phyloP scores from a whole-genome alignment of 2,113 vertebrate genomes.

The Siniperca knerii region DNA sequence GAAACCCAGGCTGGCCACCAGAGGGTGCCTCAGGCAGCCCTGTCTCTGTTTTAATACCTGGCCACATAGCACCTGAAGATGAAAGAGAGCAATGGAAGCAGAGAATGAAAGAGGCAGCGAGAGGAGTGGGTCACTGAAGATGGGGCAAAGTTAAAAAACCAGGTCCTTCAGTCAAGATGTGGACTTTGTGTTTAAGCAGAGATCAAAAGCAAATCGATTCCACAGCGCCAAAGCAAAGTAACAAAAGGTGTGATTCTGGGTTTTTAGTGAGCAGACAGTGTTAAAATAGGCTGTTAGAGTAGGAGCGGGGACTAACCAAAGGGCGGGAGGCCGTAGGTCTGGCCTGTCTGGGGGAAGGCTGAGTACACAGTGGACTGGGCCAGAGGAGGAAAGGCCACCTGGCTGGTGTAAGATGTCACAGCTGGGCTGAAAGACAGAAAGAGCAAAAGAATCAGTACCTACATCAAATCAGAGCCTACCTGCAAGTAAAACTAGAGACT shows the following conservation, averaged over 20 bases:
- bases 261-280: conserved; percentile 58
- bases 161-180: conserved; percentile 51
- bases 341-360: conserved; percentile 92
- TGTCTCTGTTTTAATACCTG: conserved; percentile 98
- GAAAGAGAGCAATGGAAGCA: conserved; percentile 77
- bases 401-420: conserved; percentile 89
- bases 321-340: conserved; percentile 97
- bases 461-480: no score
- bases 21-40: conserved; percentile 95
- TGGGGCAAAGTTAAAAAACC: conserved; percentile 27
- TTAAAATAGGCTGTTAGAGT: fast-evolving
- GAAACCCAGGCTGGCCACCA: conserved; percentile 96
- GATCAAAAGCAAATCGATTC: conserved; percentile 44
- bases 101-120: conserved; percentile 54
- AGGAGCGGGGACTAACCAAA: conserved; percentile 88
- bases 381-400: conserved; percentile 90
- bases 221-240: conserved; percentile 57
- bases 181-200: conserved; percentile 54
- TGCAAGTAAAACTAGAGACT: not conserved
- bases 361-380: conserved; percentile 92
- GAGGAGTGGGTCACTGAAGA: conserved; percentile 27
- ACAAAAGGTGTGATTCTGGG: conserved; percentile 39
- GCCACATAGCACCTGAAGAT: conserved; percentile 97
- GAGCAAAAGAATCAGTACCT: not conserved
- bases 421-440: conserved; percentile 79